phyloP scores from a whole-genome alignment of 1,140 invertebrate species.

The Melipona quadrifasciata region DNA sequence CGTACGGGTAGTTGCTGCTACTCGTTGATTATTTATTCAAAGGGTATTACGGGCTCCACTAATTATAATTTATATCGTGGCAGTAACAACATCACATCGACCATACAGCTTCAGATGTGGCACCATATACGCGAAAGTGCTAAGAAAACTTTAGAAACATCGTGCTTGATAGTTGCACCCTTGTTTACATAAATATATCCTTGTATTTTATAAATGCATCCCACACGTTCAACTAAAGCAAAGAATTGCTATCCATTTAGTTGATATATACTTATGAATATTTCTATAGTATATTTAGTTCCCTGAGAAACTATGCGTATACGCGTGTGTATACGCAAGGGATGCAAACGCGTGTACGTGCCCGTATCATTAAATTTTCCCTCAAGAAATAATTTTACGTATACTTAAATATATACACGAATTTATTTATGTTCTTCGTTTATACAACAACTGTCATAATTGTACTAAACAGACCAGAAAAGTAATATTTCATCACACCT shows the following conservation, averaged over 20 bases:
- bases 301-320: too few relatives aligned
- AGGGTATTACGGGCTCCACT: slow-evolving; percentile 76
- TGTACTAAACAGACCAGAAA: too few relatives aligned
- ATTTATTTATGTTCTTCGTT: too few relatives aligned
- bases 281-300: too few relatives aligned
- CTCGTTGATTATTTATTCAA: slow-evolving; percentile 78
- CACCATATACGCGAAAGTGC: slow-evolving; percentile 39
- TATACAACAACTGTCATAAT: too few relatives aligned
- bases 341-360: too few relatives aligned
- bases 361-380: too few relatives aligned
- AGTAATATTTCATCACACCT: too few relatives aligned
- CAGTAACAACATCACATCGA: slow-evolving; percentile 74
- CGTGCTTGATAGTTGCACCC: not conserved
- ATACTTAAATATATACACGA: too few relatives aligned
- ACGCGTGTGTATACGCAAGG: too few relatives aligned
- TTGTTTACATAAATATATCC: slow-evolving; percentile 35
- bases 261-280: not conserved
- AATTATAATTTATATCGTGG: slow-evolving; percentile 80
- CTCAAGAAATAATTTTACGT: too few relatives aligned
- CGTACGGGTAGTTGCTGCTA: slow-evolving; percentile 71
- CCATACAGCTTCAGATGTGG: slow-evolving; percentile 58
- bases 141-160: slow-evolving; percentile 39
- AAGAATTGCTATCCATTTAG: not conserved
- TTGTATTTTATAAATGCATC: not conserved
- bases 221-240: not conserved